Conservation (phyloP, 2,888 invertebrate species). For the Morinoia aosen region DNA sequence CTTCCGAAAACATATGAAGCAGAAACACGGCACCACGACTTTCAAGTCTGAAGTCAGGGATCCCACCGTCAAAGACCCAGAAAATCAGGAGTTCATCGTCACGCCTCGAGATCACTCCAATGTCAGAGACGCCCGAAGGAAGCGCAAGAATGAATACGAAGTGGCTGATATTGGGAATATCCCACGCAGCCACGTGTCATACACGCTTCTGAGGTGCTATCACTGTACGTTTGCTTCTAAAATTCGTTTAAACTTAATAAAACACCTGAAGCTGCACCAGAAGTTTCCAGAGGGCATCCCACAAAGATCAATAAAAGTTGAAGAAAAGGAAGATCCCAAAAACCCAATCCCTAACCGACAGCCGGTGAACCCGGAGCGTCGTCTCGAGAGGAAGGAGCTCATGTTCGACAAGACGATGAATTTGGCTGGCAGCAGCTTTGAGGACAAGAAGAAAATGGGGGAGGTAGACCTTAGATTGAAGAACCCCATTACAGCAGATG, state of each 20-base stretch:
- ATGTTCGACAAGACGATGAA: conserved; percentile 91
- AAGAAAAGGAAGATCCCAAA: neutral
- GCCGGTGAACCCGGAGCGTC: conserved; percentile 87
- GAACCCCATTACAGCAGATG: conserved; percentile 64
- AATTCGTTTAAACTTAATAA: conserved; percentile 78
- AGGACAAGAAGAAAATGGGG: conserved; percentile 67
- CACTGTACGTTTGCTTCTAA: conserved; percentile 81
- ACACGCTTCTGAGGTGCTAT: conserved; percentile 74
- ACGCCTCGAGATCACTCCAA: conserved; percentile 64
- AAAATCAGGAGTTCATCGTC: conserved; percentile 74
- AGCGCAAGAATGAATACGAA: conserved; percentile 63
- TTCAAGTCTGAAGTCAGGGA: conserved; percentile 73
- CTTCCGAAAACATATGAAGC: conserved; percentile 74
- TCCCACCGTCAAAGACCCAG: conserved; percentile 73
- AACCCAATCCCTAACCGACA: conserved; percentile 75
- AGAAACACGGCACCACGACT: conserved; percentile 72
- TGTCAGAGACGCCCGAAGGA: conserved; percentile 55
- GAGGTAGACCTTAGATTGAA: conserved; percentile 68
- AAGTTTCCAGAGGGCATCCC: conserved; percentile 66
- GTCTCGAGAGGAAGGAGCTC: conserved; percentile 81
- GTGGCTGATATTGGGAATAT: conserved; percentile 64
- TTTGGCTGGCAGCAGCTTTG: conserved; percentile 80
- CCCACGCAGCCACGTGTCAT: conserved; percentile 68
- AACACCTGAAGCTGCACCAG: conserved; percentile 80
- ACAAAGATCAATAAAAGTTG: conserved; percentile 47